Evolutionary conservation across 2,113 vertebrate species (phyloP).

Genomic region (Pogonocichla stellata): DNA sequence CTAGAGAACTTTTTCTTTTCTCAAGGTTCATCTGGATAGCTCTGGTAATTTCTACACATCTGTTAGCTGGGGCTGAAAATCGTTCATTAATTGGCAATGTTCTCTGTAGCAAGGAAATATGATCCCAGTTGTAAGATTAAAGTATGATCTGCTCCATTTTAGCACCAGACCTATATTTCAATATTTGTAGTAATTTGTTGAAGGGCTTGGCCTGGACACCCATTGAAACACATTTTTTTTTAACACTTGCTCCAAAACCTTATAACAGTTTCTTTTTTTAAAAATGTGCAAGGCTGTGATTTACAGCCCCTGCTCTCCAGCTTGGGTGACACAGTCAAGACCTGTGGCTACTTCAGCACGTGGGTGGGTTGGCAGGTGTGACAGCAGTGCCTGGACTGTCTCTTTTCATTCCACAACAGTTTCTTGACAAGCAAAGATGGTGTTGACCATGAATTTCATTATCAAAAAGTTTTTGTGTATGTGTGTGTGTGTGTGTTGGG

Average conservation of each 20-base stretch:
- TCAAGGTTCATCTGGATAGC: neutral
- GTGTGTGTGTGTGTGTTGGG: neutral
- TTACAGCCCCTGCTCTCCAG: neutral
- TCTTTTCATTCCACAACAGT: neutral
- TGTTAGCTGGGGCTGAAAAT: neutral
- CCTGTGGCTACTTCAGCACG: fast-evolving
- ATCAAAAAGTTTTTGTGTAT: neutral
- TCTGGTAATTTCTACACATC: neutral
- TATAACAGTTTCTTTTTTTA: neutral
- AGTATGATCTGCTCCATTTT: neutral
- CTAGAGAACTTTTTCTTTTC: neutral
- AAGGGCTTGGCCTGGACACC: neutral
- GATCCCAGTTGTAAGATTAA: neutral
- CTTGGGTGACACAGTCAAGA: neutral
- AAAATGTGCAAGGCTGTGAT: neutral
- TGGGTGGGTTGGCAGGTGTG: neutral
- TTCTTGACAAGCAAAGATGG: neutral
- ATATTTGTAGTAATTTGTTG: neutral
- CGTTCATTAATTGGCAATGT: neutral
- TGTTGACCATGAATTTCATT: neutral
- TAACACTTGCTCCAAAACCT: neutral
- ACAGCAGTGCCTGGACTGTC: neutral
- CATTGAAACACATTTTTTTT: neutral
- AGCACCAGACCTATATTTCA: neutral
- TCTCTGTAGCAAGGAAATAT: neutral